phyloP scores from a whole-genome alignment of 2,113 vertebrate genomes.

The Tichodroma muraria region DNA sequence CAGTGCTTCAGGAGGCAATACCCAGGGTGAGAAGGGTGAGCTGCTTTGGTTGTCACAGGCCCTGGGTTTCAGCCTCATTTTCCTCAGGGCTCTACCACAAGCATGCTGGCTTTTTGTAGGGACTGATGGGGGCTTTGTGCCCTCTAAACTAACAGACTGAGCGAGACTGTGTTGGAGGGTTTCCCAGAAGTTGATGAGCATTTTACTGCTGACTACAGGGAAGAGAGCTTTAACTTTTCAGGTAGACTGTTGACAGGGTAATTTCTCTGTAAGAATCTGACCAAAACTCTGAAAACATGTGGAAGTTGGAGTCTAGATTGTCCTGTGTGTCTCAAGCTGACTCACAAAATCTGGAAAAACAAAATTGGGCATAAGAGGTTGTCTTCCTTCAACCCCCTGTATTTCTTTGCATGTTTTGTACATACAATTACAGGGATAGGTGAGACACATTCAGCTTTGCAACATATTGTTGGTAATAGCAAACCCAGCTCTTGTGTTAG shows the following conservation, averaged over 20 bases:
- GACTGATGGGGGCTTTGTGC: background rate
- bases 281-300: background rate
- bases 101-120: background rate
- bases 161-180: rapidly evolving
- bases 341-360: background rate
- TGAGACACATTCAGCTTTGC: background rate
- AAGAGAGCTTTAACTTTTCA: background rate
- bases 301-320: background rate
- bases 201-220: background rate
- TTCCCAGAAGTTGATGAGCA: rapidly evolving
- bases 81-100: background rate
- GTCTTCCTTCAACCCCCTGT: rapidly evolving
- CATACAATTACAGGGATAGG: rapidly evolving
- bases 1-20: background rate
- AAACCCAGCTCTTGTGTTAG: background rate
- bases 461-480: rapidly evolving
- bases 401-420: background rate
- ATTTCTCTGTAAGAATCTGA: background rate
- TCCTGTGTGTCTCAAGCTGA: background rate
- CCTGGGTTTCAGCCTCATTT: rapidly evolving
- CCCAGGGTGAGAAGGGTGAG: background rate
- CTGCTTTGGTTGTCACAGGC: background rate
- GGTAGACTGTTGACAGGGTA: background rate
- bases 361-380: background rate
- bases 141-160: background rate